These are phyloP conservation scores for Phaedon cochleariae DNA, from an alignment of 2,888 invertebrate species.

Conservation along the genomic window DNA sequence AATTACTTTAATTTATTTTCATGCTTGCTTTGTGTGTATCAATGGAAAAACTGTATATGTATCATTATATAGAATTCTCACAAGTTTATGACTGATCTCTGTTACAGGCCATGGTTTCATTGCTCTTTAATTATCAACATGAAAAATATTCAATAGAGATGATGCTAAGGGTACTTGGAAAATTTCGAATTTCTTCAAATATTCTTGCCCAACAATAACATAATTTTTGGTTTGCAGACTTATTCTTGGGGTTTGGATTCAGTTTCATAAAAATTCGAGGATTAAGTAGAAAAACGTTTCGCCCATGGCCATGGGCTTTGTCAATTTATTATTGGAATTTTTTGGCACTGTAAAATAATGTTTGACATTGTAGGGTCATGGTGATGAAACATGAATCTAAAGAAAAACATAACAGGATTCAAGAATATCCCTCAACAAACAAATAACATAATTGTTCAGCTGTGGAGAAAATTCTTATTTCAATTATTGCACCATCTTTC, in stretches of 20 bases:
- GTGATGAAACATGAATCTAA: too few species aligned
- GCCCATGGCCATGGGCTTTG: too few species aligned
- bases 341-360: too few species aligned
- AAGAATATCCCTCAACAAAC: too few species aligned
- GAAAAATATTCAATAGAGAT: conserved; percentile 12
- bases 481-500: conserved; percentile 13
- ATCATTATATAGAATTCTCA: conserved; percentile 10
- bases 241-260: too few species aligned
- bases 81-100: conserved; percentile 13
- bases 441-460: conserved; percentile 5
- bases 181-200: conserved; percentile 9
- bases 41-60: conserved; percentile 11
- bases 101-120: conserved; percentile 7
- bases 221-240: too few species aligned
- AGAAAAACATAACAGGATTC: too few species aligned
- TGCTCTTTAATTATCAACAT: conserved; percentile 6
- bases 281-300: too few species aligned
- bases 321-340: too few species aligned
- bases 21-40: conserved; percentile 9
- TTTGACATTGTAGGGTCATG: too few species aligned
- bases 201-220: conserved; percentile 12
- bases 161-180: conserved; percentile 8
- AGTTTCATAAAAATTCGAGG: too few species aligned
- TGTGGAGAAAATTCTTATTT: conserved; percentile 8
- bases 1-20: too few species aligned